phyloP scores from a whole-genome alignment of 1,140 invertebrate genomes.

The Eumaeus atala region DNA sequence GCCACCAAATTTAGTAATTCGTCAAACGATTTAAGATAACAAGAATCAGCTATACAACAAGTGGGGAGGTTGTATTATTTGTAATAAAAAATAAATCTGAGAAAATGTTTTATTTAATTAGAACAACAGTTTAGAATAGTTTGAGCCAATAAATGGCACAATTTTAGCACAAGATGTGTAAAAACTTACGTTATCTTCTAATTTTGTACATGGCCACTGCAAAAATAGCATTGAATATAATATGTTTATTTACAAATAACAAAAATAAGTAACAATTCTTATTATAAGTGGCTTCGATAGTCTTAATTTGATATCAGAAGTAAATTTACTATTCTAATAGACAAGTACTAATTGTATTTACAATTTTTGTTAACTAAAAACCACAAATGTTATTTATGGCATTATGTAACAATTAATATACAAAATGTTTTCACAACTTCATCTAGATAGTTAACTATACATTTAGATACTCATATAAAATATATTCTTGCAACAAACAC shows the following conservation, averaged over 20 bases:
- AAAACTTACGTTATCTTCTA: slow-evolving; percentile 44
- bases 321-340: background rate
- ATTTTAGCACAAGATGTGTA: slow-evolving; percentile 44
- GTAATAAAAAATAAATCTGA: too few species aligned
- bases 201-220: slow-evolving; percentile 50
- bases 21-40: too few species aligned
- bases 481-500: too few species aligned
- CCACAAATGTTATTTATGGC: slow-evolving; percentile 1
- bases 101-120: slow-evolving; percentile 41
- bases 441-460: slow-evolving; percentile 1
- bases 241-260: slow-evolving; percentile 18
- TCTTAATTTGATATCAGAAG: slow-evolving; percentile 1
- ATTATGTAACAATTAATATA: background rate
- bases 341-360: slow-evolving; percentile 7
- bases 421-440: background rate
- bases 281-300: slow-evolving; percentile 15
- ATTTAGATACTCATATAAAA: background rate
- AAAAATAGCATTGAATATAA: slow-evolving; percentile 35
- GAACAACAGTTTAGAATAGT: slow-evolving; percentile 52
- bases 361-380: background rate
- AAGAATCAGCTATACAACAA: too few species aligned
- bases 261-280: slow-evolving; percentile 23
- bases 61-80: too few species aligned
- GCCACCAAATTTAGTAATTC: too few species aligned
- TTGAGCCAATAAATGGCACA: slow-evolving; percentile 49